Percentiles rank a stretch among this genome's conserved stretches.
These are phyloP conservation scores for Apotomis betuletana DNA, from an alignment of 2,888 invertebrate species.

Conservation along the genomic window DNA sequence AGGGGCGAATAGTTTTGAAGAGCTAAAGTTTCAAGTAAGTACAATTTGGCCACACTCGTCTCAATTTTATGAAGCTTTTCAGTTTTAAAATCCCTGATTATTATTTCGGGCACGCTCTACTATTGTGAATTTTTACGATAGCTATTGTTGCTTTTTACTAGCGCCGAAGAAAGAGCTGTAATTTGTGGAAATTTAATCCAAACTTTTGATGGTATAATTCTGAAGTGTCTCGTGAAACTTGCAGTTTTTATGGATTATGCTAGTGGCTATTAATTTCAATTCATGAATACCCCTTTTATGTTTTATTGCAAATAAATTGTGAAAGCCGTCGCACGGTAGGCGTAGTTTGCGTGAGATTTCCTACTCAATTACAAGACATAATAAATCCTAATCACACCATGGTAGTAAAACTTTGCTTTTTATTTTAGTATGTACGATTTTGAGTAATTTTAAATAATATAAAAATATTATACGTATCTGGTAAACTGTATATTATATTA, in stretches of 20 bases:
- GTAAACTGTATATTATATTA: no score
- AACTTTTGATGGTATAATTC: constrained; percentile 44
- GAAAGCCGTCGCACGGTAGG: not conserved
- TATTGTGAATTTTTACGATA: constrained; percentile 55
- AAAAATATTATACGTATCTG: no score
- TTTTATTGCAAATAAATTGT: not conserved
- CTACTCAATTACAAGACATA: not conserved
- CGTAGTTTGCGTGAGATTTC: not conserved
- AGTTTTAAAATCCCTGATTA: constrained; percentile 53
- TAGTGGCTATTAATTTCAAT: constrained; percentile 18
- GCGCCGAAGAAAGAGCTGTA: constrained; percentile 44
- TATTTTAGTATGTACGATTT: no score
- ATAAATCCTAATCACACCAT: not conserved
- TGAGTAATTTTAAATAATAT: no score
- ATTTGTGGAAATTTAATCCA: constrained; percentile 44
- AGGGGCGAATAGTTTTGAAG: constrained; percentile 23
- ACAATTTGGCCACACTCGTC: constrained; percentile 49
- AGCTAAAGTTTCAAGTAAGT: constrained; percentile 49
- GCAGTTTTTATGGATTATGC: constrained; percentile 10
- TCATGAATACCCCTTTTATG: not conserved
- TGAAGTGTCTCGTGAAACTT: constrained; percentile 35
- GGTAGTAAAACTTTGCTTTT: not conserved
- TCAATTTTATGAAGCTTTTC: constrained; percentile 51
- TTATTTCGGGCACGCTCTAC: constrained; percentile 55
- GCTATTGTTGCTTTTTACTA: constrained; percentile 55